These are phyloP conservation scores for Drosophila formosana DNA, from an alignment of 2,888 invertebrate species.

Conservation along the genomic window DNA sequence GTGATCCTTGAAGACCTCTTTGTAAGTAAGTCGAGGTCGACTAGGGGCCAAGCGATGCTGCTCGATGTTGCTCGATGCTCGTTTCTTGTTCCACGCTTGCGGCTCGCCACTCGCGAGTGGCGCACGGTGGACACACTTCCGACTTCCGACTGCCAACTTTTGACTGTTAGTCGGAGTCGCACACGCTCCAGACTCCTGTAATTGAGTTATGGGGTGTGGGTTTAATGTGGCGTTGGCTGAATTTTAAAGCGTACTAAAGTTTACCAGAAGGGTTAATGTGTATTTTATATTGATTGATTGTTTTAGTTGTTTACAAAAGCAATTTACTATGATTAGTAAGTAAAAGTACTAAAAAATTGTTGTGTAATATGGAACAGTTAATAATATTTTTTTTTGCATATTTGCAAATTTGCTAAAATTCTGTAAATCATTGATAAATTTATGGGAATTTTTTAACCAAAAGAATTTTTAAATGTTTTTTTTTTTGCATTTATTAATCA, in stretches of 20 bases:
- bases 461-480: too few relatives aligned
- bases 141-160: conserved; percentile 69
- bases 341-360: too few relatives aligned
- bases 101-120: conserved; percentile 54
- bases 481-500: too few relatives aligned
- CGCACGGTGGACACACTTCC: conserved; percentile 82
- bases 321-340: too few relatives aligned
- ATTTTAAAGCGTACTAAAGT: not conserved
- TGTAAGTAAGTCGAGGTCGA: conserved; percentile 45
- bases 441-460: too few relatives aligned
- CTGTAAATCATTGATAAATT: too few relatives aligned
- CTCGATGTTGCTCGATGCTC: conserved; percentile 29
- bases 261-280: not conserved
- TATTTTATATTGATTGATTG: not conserved
- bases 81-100: conserved; percentile 14
- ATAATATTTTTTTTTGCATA: too few relatives aligned
- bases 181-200: conserved; percentile 59
- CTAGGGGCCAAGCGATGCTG: conserved; percentile 60
- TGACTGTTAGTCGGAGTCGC: conserved; percentile 65
- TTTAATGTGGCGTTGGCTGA: conserved; percentile 1
- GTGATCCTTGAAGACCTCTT: conserved; percentile 21
- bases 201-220: conserved; percentile 18
- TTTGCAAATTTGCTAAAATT: too few relatives aligned
- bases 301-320: not conserved
- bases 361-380: too few relatives aligned